Conservation (phyloP, 2,797 vertebrate species). For the Petrocephalus sullivani region DNA sequence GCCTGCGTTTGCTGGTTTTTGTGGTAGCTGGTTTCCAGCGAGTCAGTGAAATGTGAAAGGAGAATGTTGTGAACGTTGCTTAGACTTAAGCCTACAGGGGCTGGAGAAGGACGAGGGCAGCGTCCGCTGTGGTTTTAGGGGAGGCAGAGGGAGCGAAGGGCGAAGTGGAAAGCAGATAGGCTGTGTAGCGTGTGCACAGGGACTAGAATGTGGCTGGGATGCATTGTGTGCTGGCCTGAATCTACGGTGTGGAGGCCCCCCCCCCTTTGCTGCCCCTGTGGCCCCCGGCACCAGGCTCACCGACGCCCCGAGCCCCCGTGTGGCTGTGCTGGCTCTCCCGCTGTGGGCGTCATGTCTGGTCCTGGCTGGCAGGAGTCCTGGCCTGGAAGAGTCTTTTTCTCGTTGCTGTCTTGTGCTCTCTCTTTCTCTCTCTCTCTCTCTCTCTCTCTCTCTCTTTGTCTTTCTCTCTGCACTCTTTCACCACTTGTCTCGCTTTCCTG, state of each 20-base stretch:
- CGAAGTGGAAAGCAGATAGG: background rate
- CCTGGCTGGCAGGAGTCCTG: conserved; percentile 68
- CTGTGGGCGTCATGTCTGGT: conserved; percentile 67
- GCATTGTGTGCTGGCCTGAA: conserved; percentile 27
- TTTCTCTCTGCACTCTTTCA: background rate
- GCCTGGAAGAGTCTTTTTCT: conserved; percentile 58
- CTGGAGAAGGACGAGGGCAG: background rate
- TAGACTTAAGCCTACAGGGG: background rate
- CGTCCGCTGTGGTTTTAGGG: background rate
- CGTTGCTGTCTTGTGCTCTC: conserved; percentile 27
- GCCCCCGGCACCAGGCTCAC: conserved; percentile 46
- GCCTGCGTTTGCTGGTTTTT: background rate
- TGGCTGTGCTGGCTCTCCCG: conserved; percentile 55
- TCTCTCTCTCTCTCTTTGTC: background rate
- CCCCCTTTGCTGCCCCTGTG: conserved; percentile 51
- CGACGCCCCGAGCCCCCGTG: conserved; percentile 45
- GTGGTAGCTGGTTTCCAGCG: background rate
- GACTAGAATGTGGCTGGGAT: background rate
- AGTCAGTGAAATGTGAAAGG: background rate
- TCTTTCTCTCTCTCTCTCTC: background rate
- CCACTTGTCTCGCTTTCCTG: background rate
- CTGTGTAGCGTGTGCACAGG: background rate
- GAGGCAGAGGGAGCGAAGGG: background rate
- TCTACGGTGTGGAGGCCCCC: conserved; percentile 47
- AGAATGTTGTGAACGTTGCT: background rate